phyloP scores from a whole-genome alignment of 1,140 invertebrate species.

The Vollenhovia emeryi region DNA sequence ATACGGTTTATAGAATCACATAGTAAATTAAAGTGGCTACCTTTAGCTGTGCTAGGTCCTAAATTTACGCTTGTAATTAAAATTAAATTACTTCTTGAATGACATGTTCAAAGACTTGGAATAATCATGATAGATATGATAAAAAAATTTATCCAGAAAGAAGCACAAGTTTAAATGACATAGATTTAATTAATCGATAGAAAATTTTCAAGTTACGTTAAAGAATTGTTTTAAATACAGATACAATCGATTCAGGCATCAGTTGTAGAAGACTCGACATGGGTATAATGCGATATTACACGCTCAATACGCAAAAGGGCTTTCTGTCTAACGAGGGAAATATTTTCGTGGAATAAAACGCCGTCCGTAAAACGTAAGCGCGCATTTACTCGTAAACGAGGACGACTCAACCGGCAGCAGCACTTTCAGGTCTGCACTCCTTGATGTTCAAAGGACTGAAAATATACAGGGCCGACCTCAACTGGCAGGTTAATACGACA shows the following conservation, averaged over 20 bases:
- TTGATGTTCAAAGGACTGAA: conserved; percentile 34
- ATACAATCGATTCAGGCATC: conserved; percentile 1
- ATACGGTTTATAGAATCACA: too few species aligned
- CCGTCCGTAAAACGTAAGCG: conserved; percentile 26
- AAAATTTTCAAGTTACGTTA: background rate
- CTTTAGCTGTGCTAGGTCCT: too few species aligned
- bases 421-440: background rate
- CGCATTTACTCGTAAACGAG: conserved; percentile 42
- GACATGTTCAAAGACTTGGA: background rate
- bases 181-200: background rate
- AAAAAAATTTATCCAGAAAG: background rate
- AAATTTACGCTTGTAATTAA: too few species aligned
- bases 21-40: too few species aligned
- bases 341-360: conserved; percentile 25
- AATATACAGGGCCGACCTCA: conserved; percentile 12
- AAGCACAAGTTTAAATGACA: background rate
- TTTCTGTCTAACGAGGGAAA: background rate
- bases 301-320: background rate
- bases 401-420: conserved; percentile 3
- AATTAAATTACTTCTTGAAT: background rate
- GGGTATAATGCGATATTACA: background rate
- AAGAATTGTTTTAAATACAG: background rate
- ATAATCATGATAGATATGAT: background rate
- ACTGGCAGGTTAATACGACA: conserved; percentile 1
- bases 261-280: background rate